These are phyloP conservation scores for Microcaecilia unicolor DNA, from an alignment of 2,797 vertebrate species.

Conservation along the genomic window DNA sequence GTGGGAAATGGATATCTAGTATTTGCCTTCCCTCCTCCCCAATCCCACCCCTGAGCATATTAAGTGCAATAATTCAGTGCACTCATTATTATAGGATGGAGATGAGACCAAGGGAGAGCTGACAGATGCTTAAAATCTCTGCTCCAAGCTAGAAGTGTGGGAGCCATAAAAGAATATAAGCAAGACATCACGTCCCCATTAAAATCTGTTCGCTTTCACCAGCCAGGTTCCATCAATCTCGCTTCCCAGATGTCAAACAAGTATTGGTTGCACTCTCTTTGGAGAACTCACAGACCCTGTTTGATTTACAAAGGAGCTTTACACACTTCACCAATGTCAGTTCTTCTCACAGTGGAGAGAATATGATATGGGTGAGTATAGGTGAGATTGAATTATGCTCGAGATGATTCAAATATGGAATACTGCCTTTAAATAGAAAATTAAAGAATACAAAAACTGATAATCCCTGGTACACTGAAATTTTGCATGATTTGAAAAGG, in stretches of 20 bases:
- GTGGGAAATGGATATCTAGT: neutral
- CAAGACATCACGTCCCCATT: neutral
- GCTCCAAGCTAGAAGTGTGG: neutral
- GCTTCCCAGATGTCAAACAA: neutral
- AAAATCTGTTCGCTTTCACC: neutral
- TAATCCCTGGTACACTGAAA: too few species aligned
- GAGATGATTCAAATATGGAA: too few species aligned
- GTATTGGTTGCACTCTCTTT: neutral
- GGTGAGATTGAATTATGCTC: too few species aligned
- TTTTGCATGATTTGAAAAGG: too few species aligned
- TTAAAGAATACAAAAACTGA: too few species aligned
- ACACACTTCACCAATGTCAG: too few species aligned
- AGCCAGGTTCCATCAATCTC: neutral
- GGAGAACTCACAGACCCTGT: too few species aligned
- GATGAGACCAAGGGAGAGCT: too few species aligned
- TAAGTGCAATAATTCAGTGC: neutral
- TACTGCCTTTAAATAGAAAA: too few species aligned
- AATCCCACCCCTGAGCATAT: neutral
- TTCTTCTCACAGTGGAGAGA: too few species aligned
- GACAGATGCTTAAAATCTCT: neutral
- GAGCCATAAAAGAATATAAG: neutral
- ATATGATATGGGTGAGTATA: too few species aligned
- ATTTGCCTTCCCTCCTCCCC: neutral
- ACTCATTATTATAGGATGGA: slow-evolving; percentile 1
- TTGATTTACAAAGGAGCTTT: too few species aligned